A percentile compares a stretch with the other conserved stretches of the same genome.
These are phyloP conservation scores for Pelmatolapia mariae DNA, from an alignment of 2,113 vertebrate genomes.

Conservation along the genomic window DNA sequence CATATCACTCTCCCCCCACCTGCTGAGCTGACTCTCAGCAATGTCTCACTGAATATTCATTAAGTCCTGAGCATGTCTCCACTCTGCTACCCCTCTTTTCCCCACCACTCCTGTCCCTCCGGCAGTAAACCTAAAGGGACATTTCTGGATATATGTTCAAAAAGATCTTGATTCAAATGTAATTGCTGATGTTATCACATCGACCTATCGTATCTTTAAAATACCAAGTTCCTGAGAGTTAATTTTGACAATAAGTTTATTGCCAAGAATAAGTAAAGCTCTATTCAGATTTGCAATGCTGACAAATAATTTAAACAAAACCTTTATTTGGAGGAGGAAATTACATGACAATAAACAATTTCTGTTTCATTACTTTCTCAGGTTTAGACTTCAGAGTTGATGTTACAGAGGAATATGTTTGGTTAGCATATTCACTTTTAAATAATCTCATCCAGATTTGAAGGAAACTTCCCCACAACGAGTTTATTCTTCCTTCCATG, in stretches of 20 bases:
- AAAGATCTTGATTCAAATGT: background rate
- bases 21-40: constrained; percentile 33
- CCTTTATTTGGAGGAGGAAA: background rate
- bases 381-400: background rate
- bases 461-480: background rate
- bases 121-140: background rate
- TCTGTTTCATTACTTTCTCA: background rate
- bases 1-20: constrained; percentile 1
- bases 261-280: background rate
- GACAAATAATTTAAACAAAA: background rate
- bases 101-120: background rate
- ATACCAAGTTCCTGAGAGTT: background rate
- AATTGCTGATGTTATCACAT: background rate
- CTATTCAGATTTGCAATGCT: background rate
- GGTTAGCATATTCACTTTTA: background rate
- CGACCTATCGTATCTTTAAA: background rate
- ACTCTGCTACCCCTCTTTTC: background rate
- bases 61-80: background rate
- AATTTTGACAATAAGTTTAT: background rate
- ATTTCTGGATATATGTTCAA: background rate
- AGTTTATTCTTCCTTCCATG: background rate
- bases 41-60: constrained; percentile 54
- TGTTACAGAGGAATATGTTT: background rate
- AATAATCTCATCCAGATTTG: background rate
- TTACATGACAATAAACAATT: background rate